phyloP scores from a whole-genome alignment of 2,113 vertebrate species.

The Paracanthobrama guichenoti region DNA sequence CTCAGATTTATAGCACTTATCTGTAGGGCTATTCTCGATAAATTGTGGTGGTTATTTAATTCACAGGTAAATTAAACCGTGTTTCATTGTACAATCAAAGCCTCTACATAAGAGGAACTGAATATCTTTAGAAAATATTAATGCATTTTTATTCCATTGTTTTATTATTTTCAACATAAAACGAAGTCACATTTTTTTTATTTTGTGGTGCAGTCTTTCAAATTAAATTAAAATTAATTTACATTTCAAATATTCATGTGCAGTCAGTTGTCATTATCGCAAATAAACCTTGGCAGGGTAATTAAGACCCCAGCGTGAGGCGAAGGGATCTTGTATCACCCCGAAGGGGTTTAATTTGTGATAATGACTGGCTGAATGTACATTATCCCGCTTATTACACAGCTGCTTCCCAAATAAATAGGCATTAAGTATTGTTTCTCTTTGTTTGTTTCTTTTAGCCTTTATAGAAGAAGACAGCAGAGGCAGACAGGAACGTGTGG shows the following conservation, averaged over 20 bases:
- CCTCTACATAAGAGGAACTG: background rate
- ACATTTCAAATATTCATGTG: background rate
- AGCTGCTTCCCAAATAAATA: background rate
- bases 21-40: background rate
- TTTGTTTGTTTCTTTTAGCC: background rate
- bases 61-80: background rate
- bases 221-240: background rate
- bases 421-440: background rate
- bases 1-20: background rate
- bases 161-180: background rate
- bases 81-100: background rate
- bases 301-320: background rate
- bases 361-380: conserved; percentile 12
- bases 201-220: background rate
- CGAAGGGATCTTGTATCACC: background rate
- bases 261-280: conserved; percentile 5
- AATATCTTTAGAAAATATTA: background rate
- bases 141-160: background rate
- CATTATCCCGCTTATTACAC: conserved; percentile 1
- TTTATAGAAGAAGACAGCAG: background rate
- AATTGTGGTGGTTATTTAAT: background rate
- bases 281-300: background rate
- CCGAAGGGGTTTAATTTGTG: background rate
- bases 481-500: background rate
- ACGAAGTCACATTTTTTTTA: background rate